Evolutionary conservation across 1,140 invertebrate genomes (phyloP), one percentile per base, ranked within the genome.

Genomic region (Euglossa dilemma): DNA sequence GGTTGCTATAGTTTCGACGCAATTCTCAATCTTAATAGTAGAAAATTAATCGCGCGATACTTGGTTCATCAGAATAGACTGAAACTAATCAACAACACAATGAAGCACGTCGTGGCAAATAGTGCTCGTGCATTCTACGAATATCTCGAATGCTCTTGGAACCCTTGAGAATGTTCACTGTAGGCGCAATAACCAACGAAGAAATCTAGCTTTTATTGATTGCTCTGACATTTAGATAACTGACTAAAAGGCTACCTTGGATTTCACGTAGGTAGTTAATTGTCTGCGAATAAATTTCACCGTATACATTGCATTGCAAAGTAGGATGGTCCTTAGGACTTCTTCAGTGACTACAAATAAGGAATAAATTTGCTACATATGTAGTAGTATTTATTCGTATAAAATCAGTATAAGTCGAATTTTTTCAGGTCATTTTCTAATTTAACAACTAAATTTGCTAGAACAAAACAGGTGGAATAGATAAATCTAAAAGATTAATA

Each of bases 201-300:
- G n/a, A 75, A 36, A 50, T 50, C 6, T 45, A 50, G 20, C 73
- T 59, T 45, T 61, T 57, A 57, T 47, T 56, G 66, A 79, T 79
- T 70, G n/a, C 54, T 59, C 66, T 70, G 77, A 59, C 66, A 79
- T 79, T 79, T 79, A 70, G 5, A 43, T 77, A 56, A 79, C 52
- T 70, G 36, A 28, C n/a, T 23, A 67, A 70, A 66, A 66, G 43
- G 25, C 61, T 18, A 9, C 63, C 8, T 28, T 79, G 7, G 54
- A 18, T 50, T 36, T 23, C 25, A 36, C 66, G 54, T 66, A 59
- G 66, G 16, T n/a, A 18, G 12, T n/a, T 79, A 71, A 71, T 79
- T 54, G 43, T n/a, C 12, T 5, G 2, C 5, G 28, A 64, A 57
- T 78, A 78, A 78, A 50, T 57, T 25, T 67, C 23, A 57, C 20